Evolutionary conservation across 2,888 invertebrate genomes (phyloP).

Genomic region (Apotomis turbidana): DNA sequence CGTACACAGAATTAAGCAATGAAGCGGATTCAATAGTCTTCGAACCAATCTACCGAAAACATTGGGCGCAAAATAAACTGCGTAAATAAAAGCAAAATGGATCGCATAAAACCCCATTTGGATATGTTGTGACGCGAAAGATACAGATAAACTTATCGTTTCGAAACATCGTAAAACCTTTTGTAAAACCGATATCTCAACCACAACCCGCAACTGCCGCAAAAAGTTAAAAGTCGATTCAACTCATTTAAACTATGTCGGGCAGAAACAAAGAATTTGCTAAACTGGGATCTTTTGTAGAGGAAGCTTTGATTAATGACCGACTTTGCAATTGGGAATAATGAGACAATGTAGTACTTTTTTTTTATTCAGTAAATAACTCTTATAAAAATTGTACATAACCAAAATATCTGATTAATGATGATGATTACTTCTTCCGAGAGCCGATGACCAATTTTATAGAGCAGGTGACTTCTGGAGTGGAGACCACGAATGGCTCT

Average conservation of each 20-base stretch:
- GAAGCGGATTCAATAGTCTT: constrained; percentile 22
- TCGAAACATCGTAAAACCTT: constrained; percentile 16
- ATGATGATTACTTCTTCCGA: too few species aligned
- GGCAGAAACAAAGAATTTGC: constrained; percentile 26
- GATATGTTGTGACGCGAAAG: background rate
- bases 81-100: constrained; percentile 16
- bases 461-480: too few species aligned
- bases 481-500: too few species aligned
- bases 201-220: constrained; percentile 18
- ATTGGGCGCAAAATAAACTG: constrained; percentile 12
- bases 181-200: constrained; percentile 29
- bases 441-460: too few species aligned
- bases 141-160: constrained; percentile 24
- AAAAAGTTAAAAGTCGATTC: constrained; percentile 34
- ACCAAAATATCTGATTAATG: too few species aligned
- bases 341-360: constrained; percentile 8
- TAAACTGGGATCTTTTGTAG: constrained; percentile 11
- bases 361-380: too few species aligned
- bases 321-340: background rate
- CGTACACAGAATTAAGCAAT: constrained; percentile 11
- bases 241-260: constrained; percentile 31
- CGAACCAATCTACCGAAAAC: constrained; percentile 22
- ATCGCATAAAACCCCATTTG: constrained; percentile 8
- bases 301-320: constrained; percentile 23
- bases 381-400: too few species aligned